phyloP scores from a whole-genome alignment of 2,888 invertebrate species.

The Antheraea assamensis region DNA sequence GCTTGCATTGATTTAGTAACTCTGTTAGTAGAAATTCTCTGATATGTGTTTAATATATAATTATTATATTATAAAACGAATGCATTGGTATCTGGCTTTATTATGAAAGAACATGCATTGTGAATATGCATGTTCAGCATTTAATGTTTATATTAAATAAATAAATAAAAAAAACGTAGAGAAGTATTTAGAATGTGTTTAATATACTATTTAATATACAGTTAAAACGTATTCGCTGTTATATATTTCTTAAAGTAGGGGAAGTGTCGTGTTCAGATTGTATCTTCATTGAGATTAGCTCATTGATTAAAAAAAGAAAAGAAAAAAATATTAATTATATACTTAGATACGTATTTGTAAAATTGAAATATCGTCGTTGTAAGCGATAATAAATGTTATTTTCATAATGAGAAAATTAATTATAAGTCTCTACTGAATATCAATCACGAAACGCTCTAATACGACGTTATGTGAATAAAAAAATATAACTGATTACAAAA shows the following conservation, averaged over 20 bases:
- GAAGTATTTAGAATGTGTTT: slow-evolving; percentile 49
- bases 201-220: slow-evolving; percentile 54
- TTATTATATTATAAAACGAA: slow-evolving; percentile 74
- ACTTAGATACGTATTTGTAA: slow-evolving; percentile 23
- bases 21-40: slow-evolving; percentile 25
- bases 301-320: slow-evolving; percentile 21
- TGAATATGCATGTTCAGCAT: slow-evolving; percentile 71
- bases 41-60: slow-evolving; percentile 48
- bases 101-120: slow-evolving; percentile 68
- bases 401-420: slow-evolving; percentile 45
- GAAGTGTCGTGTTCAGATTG: slow-evolving; percentile 73
- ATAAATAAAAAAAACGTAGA: slow-evolving; percentile 38
- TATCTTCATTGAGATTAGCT: slow-evolving; percentile 55
- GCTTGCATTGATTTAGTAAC: not conserved
- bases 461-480: not conserved
- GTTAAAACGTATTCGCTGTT: slow-evolving; percentile 64
- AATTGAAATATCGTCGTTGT: slow-evolving; percentile 4
- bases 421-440: slow-evolving; percentile 42
- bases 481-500: not conserved
- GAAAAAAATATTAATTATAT: slow-evolving; percentile 44
- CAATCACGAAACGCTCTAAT: slow-evolving; percentile 32
- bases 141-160: slow-evolving; percentile 68
- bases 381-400: slow-evolving; percentile 63
- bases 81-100: slow-evolving; percentile 84
- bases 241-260: slow-evolving; percentile 52